A percentile compares a stretch with the other conserved stretches of the same genome.
Conservation (phyloP, 2,888 invertebrate genomes). For the Ephialtes manifestator region DNA sequence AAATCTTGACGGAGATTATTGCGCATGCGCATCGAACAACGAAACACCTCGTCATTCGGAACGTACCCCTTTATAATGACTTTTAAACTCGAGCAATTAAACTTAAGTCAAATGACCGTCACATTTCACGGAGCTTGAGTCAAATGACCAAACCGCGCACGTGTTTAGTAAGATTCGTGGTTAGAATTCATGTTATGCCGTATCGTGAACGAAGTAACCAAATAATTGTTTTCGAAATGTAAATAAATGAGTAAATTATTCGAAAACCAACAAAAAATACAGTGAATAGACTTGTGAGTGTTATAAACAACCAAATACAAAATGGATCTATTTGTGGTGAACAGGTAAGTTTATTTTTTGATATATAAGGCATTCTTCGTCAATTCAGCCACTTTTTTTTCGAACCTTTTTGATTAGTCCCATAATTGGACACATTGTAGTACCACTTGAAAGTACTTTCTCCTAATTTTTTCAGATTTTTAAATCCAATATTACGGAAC, state of each 20-base stretch:
- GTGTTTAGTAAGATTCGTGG: constrained; percentile 8
- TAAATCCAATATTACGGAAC: too few species aligned
- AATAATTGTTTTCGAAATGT: background rate
- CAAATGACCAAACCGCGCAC: background rate
- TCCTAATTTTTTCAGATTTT: too few species aligned
- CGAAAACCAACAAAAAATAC: background rate
- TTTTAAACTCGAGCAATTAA: too few species aligned
- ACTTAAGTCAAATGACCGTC: background rate
- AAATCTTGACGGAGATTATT: too few species aligned
- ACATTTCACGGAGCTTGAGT: background rate
- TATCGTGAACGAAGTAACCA: background rate
- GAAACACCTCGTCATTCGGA: too few species aligned
- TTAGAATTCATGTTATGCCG: background rate
- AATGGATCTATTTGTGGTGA: constrained; percentile 91
- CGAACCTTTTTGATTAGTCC: too few species aligned
- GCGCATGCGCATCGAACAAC: too few species aligned
- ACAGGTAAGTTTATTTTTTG: constrained; percentile 87
- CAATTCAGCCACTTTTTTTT: too few species aligned
- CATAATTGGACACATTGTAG: too few species aligned
- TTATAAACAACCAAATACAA: constrained; percentile 2
- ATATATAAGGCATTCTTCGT: too few species aligned
- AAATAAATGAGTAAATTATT: background rate
- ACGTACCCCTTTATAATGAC: too few species aligned
- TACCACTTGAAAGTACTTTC: too few species aligned
- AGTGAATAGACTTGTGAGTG: background rate